phyloP scores from a whole-genome alignment of 2,797 vertebrate genomes.

The Peromyscus nudipes region DNA sequence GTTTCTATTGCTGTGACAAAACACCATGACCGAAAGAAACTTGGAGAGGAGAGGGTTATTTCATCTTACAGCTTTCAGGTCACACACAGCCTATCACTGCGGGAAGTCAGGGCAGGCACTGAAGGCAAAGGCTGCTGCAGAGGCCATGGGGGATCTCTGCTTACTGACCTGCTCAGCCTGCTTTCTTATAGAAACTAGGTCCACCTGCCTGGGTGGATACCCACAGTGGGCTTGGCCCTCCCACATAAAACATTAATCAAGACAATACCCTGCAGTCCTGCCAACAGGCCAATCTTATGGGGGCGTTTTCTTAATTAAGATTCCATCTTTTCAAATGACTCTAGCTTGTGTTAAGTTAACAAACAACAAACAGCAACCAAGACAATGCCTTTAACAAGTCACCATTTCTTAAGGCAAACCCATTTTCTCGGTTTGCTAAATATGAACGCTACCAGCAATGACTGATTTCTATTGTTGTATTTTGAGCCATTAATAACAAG shows the following conservation, averaged over 20 bases:
- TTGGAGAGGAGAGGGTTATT: background rate
- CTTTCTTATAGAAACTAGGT: background rate
- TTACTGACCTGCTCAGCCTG: background rate
- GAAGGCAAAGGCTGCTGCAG: background rate
- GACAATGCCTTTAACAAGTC: background rate
- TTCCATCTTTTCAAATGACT: background rate
- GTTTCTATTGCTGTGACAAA: background rate
- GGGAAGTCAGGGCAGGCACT: background rate
- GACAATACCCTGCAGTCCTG: rapidly evolving
- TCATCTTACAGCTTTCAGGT: background rate
- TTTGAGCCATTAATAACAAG: conserved; percentile 67
- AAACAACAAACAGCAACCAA: background rate
- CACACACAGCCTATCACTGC: no score
- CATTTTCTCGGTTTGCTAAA: conserved; percentile 62
- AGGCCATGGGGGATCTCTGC: background rate
- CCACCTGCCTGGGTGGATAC: background rate
- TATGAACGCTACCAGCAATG: background rate
- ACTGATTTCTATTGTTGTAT: conserved; percentile 53
- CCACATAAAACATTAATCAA: background rate
- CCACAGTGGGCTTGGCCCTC: background rate
- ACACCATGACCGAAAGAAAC: background rate
- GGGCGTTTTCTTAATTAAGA: background rate
- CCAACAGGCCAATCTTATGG: background rate
- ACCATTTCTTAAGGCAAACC: background rate
- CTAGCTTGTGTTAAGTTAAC: background rate